Percentiles rank a stretch among this genome's conserved stretches.
Evolutionary conservation across 2,888 invertebrate genomes (phyloP).

Genomic region (Laspeyria flexula): DNA sequence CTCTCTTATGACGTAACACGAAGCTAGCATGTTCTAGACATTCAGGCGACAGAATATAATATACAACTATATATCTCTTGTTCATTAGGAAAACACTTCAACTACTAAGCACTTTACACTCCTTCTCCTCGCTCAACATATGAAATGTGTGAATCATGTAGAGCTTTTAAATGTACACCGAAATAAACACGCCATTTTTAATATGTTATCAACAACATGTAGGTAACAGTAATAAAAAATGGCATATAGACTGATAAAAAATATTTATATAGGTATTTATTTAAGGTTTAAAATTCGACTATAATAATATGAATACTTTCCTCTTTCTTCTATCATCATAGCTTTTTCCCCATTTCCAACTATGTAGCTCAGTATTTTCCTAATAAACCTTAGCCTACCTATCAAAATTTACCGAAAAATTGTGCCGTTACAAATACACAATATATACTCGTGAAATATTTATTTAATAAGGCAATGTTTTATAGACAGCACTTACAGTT

Average conservation of each 20-base stretch:
- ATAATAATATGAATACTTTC: no score
- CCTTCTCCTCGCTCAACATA: neutral
- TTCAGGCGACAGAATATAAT: constrained; percentile 54
- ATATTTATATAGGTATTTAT: no score
- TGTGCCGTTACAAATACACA: constrained; percentile 65
- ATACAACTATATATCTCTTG: constrained; percentile 33
- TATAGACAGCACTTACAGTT: constrained; percentile 70
- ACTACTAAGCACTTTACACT: constrained; percentile 5
- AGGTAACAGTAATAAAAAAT: no score
- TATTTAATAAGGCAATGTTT: constrained; percentile 76
- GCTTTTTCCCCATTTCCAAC: neutral
- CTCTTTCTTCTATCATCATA: neutral
- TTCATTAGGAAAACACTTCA: constrained; percentile 28
- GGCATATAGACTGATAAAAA: no score
- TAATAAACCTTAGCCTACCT: constrained; percentile 29
- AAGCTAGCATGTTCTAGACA: constrained; percentile 76
- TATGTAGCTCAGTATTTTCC: constrained; percentile 23
- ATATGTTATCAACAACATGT: no score
- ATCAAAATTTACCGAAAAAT: constrained; percentile 55
- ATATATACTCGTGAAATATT: constrained; percentile 56
- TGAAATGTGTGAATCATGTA: neutral
- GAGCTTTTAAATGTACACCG: neutral
- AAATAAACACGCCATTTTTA: no score
- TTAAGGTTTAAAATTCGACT: no score
- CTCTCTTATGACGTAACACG: constrained; percentile 42